Evolutionary conservation across 1,140 invertebrate species (phyloP).

Genomic region (Leptonema lineaticorne): DNA sequence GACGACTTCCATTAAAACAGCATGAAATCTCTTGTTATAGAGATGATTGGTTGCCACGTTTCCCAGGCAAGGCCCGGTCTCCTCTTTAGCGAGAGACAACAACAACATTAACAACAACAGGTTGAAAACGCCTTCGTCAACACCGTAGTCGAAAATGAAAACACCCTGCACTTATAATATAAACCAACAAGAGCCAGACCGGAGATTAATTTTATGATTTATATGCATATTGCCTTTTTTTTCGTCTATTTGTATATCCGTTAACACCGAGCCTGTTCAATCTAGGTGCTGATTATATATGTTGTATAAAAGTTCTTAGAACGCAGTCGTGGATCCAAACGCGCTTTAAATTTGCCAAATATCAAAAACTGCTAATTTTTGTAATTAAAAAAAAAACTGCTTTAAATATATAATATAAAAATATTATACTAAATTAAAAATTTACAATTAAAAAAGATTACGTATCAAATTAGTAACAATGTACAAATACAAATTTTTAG

Average conservation of each 20-base stretch:
- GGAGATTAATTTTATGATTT: slow-evolving; percentile 15
- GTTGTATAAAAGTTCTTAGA: neutral
- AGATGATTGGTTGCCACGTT: slow-evolving; percentile 24
- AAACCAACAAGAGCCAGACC: neutral
- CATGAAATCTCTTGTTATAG: slow-evolving; percentile 21
- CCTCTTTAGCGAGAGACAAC: slow-evolving; percentile 11
- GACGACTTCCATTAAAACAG: slow-evolving; percentile 26
- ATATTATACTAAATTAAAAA: too few species aligned
- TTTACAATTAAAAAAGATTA: too few species aligned
- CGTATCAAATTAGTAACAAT: too few species aligned
- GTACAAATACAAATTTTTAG: too few species aligned
- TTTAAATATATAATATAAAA: too few species aligned
- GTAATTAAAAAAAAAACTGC: neutral
- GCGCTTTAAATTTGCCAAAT: too few species aligned
- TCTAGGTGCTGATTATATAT: neutral
- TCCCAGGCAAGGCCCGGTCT: neutral
- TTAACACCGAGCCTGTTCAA: too few species aligned
- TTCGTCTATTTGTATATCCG: too few species aligned
- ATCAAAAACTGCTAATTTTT: too few species aligned
- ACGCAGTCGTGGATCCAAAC: neutral
- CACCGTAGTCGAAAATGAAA: neutral
- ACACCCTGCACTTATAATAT: neutral
- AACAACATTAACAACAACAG: neutral
- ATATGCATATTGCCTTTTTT: neutral
- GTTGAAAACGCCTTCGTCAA: neutral